Evolutionary conservation across 2,888 invertebrate species (phyloP).

Genomic region (Netelia inedita): DNA sequence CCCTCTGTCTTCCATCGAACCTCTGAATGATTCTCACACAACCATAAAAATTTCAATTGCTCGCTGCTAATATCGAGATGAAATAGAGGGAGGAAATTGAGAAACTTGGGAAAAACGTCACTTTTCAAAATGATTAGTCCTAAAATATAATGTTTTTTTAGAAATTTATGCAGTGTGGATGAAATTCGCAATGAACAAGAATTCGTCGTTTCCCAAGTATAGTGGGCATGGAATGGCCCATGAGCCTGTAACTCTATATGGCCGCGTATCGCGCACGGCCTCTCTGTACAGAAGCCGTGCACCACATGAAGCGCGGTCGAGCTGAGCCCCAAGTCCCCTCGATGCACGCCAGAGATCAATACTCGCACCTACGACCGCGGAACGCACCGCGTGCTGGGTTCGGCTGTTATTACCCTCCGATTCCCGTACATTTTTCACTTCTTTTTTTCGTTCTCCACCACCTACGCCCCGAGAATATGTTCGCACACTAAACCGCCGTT

Average conservation of each 20-base stretch:
- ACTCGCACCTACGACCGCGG: conserved; percentile 67
- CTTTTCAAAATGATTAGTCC: too few species aligned
- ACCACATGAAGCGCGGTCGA: conserved; percentile 52
- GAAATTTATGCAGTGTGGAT: too few species aligned
- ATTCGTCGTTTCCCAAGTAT: too few species aligned
- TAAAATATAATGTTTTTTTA: too few species aligned
- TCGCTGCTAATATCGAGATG: background rate
- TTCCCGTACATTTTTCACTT: background rate
- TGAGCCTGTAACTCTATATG: conserved; percentile 29
- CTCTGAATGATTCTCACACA: conserved; percentile 34
- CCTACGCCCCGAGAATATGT: background rate
- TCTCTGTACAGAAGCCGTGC: conserved; percentile 40
- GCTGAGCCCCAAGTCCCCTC: conserved; percentile 34
- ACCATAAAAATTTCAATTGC: conserved; percentile 43
- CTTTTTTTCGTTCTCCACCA: background rate
- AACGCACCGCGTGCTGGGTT: conserved; percentile 53
- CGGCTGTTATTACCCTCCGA: conserved; percentile 11
- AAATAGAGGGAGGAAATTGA: background rate
- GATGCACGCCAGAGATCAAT: conserved; percentile 67
- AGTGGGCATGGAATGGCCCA: background rate
- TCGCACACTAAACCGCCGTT: background rate
- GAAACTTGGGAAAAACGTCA: background rate
- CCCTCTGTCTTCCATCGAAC: conserved; percentile 7
- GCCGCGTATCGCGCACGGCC: conserved; percentile 36
- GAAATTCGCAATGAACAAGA: too few species aligned